phyloP scores from a whole-genome alignment of 2,113 vertebrate species.

The Sturnira hondurensis region DNA sequence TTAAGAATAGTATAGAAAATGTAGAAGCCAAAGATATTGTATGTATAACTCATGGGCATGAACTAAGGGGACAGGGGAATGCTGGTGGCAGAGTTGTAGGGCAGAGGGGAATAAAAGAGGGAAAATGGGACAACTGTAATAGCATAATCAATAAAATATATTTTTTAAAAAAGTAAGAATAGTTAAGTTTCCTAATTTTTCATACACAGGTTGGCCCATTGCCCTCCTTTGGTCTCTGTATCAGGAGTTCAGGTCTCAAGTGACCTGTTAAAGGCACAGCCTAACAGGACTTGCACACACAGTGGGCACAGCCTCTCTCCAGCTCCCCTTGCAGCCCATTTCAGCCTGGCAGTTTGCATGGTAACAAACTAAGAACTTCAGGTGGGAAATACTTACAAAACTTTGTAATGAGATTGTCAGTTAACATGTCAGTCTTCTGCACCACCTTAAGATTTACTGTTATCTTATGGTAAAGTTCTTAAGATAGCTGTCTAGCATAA shows the following conservation, averaged over 20 bases:
- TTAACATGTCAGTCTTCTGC: not conserved
- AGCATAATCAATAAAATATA: too few relatives aligned
- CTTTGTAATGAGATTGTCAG: not conserved
- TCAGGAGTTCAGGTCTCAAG: not conserved
- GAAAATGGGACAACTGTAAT: too few relatives aligned
- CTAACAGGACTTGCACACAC: not conserved
- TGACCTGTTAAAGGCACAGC: not conserved
- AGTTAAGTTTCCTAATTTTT: not conserved
- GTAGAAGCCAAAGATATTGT: too few relatives aligned
- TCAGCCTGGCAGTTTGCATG: not conserved
- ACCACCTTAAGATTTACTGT: not conserved
- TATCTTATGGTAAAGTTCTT: not conserved
- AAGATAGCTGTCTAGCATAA: not conserved
- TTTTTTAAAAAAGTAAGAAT: not conserved
- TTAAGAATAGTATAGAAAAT: too few relatives aligned
- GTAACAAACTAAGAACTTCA: not conserved
- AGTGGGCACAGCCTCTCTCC: too few relatives aligned
- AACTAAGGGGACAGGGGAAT: too few relatives aligned
- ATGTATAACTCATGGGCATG: too few relatives aligned
- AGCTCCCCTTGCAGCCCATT: fast-evolving
- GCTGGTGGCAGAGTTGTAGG: too few relatives aligned
- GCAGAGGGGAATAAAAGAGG: too few relatives aligned
- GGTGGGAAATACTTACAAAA: not conserved
- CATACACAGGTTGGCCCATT: not conserved
- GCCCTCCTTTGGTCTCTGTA: not conserved